Conservation (phyloP, 2,888 invertebrate species). For the Campoplex capitator region DNA sequence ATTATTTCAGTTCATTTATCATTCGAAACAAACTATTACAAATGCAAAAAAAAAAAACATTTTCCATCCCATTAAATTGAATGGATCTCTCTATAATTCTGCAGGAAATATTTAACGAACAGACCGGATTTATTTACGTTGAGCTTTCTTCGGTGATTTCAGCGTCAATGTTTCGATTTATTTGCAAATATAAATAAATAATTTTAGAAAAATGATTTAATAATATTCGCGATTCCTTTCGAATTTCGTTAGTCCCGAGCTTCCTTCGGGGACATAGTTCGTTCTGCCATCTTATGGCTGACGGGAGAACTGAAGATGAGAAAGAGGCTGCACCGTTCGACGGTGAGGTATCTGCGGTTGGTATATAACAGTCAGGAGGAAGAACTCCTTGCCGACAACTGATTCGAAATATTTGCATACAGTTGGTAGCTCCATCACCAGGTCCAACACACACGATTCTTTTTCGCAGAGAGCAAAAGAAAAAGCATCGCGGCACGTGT, state of each 20-base stretch:
- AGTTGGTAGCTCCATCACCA: neutral
- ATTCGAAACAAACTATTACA: neutral
- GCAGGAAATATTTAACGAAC: too few relatives aligned
- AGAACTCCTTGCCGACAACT: neutral
- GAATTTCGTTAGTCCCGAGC: neutral
- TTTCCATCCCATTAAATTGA: neutral
- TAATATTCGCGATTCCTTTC: neutral
- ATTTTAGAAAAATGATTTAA: neutral
- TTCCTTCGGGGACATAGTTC: slow-evolving; percentile 6
- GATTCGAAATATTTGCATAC: neutral
- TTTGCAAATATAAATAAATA: too few relatives aligned
- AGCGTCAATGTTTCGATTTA: too few relatives aligned
- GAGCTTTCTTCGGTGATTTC: too few relatives aligned
- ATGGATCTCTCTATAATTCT: neutral
- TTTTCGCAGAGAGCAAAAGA: neutral
- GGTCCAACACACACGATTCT: neutral
- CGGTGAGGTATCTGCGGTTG: slow-evolving; percentile 33
- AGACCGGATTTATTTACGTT: too few relatives aligned
- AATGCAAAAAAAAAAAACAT: neutral
- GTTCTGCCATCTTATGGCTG: slow-evolving; percentile 41
- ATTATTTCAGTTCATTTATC: neutral
- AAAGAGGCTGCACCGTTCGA: slow-evolving; percentile 32
- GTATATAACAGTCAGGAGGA: neutral
- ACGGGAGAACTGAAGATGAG: neutral
- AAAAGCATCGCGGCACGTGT: neutral